phyloP scores from a whole-genome alignment of 2,797 vertebrate species.

The Lateolabrax maculatus region DNA sequence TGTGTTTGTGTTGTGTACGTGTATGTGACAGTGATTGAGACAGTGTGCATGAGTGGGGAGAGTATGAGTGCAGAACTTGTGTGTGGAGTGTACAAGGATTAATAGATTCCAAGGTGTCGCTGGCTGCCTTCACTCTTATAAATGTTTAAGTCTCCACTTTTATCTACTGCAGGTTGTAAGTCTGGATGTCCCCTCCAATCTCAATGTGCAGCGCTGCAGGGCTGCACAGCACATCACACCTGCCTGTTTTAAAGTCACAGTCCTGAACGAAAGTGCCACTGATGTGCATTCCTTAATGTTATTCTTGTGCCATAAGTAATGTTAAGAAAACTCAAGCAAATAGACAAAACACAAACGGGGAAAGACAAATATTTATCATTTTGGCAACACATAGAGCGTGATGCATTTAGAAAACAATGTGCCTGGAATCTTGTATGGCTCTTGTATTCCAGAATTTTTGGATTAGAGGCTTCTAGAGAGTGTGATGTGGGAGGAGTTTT shows the following conservation, averaged over 20 bases:
- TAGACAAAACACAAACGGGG: no score
- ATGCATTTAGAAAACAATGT: no score
- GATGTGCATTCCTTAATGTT: neutral
- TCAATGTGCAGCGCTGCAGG: no score
- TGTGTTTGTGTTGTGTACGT: slow-evolving; percentile 5
- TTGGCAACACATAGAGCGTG: no score
- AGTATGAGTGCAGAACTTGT: neutral
- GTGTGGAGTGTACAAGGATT: slow-evolving; percentile 48
- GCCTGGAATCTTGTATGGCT: no score
- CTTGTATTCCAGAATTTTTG: no score
- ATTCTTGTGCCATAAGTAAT: neutral
- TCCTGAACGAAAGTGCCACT: neutral
- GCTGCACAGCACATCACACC: neutral
- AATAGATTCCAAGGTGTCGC: slow-evolving; percentile 59
- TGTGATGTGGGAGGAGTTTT: no score
- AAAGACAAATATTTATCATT: no score
- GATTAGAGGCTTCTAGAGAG: no score
- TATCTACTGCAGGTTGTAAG: slow-evolving; percentile 56
- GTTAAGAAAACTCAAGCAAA: no score
- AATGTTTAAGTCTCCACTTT: slow-evolving; percentile 76
- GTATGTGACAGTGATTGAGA: neutral
- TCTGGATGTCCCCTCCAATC: neutral
- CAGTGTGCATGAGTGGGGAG: neutral
- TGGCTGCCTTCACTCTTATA: slow-evolving; percentile 62
- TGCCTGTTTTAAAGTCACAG: neutral